Evolutionary conservation across 2,113 vertebrate species (phyloP).

Genomic region (Probosciger aterrimus): DNA sequence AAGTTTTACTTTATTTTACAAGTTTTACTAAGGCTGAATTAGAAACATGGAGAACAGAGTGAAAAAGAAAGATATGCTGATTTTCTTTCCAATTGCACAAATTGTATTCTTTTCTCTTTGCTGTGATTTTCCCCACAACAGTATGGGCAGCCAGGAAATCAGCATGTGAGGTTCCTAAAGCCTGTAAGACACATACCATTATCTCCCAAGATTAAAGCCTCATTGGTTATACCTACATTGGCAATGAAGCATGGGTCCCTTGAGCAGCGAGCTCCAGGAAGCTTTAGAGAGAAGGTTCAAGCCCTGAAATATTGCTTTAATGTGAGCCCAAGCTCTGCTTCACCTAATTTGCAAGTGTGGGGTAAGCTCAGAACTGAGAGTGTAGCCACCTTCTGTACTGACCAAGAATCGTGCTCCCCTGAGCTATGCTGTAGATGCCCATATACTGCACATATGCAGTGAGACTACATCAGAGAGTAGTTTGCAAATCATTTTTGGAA

Average conservation of each 20-base stretch:
- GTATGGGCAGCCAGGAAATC: not conserved
- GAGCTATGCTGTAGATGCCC: not conserved
- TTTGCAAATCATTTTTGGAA: not conserved
- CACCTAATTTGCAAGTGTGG: not conserved
- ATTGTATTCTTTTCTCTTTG: not conserved
- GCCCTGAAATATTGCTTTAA: not conserved
- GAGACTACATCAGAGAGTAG: not conserved
- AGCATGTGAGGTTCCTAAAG: not conserved
- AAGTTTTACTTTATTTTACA: not conserved
- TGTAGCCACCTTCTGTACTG: not conserved
- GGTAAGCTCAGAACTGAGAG: not conserved
- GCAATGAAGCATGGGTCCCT: not conserved
- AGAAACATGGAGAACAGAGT: not conserved
- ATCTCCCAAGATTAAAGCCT: not conserved
- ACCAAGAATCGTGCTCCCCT: not conserved
- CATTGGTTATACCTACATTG: not conserved
- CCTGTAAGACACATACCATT: not conserved
- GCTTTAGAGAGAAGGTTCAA: not conserved
- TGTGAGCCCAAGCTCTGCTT: not conserved
- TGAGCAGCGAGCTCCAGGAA: not conserved
- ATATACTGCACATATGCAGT: not conserved
- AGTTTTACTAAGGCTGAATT: not conserved
- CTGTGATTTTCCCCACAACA: not conserved
- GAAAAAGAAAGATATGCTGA: not conserved
- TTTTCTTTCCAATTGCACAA: not conserved